phyloP scores from a whole-genome alignment of 2,113 vertebrate genomes.

The Seriola rivoliana region DNA sequence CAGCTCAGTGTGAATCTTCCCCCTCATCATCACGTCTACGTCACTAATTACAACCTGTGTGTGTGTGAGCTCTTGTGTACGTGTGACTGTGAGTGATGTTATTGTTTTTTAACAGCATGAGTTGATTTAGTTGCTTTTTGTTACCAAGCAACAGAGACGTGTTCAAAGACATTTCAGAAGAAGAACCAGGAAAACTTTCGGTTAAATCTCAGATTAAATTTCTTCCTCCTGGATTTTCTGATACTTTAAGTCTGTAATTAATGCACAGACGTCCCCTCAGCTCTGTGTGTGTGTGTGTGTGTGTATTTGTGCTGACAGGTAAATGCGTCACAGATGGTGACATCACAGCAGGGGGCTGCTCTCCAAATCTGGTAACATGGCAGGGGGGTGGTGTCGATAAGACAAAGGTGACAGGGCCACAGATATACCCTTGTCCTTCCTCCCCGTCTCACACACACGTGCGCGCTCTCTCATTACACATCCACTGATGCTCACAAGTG shows the following conservation, averaged over 20 bases:
- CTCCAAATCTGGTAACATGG: conserved; percentile 78
- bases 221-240: not conserved
- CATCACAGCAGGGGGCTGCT: conserved; percentile 79
- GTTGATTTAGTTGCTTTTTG: no score
- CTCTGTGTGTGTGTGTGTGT: conserved; percentile 1
- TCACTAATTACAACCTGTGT: conserved; percentile 52
- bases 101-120: not conserved
- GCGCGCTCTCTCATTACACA: not conserved
- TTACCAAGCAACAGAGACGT: not conserved
- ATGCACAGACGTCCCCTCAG: not conserved
- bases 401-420: conserved; percentile 28
- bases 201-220: not conserved
- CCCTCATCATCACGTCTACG: conserved; percentile 56
- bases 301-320: conserved; percentile 53
- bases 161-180: not conserved
- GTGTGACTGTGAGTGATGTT: not conserved
- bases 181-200: not conserved
- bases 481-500: not conserved
- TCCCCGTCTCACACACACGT: conserved; percentile 2
- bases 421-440: conserved; percentile 44
- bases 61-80: conserved; percentile 1
- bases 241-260: conserved; percentile 21
- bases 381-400: conserved; percentile 41
- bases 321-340: conserved; percentile 77
- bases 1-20: conserved; percentile 46